Base-by-base conservation (phyloP, 2,113 vertebrate species). In the Eudyptes chrysolophus region DNA sequence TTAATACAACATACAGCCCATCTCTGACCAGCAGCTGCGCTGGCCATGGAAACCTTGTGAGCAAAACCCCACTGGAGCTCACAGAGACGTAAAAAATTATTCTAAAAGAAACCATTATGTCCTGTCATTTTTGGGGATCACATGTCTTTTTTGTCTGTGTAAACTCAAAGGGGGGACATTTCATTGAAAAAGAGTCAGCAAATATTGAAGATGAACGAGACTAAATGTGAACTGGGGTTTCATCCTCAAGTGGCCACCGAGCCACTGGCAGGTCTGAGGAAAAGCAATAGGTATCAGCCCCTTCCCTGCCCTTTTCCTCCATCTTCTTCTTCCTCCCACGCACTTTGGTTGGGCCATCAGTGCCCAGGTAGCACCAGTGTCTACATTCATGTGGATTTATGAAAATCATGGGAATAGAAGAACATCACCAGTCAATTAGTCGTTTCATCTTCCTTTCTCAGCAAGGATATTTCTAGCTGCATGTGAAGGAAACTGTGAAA, bases 221-320 rank as follows among this genome's bases (percentile, higher is more conserved):
- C 8, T 62, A 69, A 90, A 64, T 0, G 2, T 51, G 64, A 93
- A 44, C 13, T 27, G 54, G 21, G 7, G 14, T 46, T 70, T 57
- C 30, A 60, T 27, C 22, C 17, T 64, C 20, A 51, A 76, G 52
- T 0, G 0, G 7, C 19, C 8, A 2, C 36, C 4, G 7, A 61
- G 38, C n/a, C 29, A 42, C 44, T 55, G 42, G 17, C 46, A 81
- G n/a, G n/a, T 81, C 55, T 42, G 69, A 77, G 34, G 58, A 18
- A 40, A 30, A 61, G 27, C 9, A 93, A 36, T 3, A 68, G 34
- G 10, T 22, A 44, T 32, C 30, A 87, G n/a, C 7, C 7, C 15
- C 38, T 87, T 76, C 13, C 30, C 22, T 69, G 54, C 11, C 17
- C 26, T 64, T 88, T 76, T 2, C 5, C 4, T 10, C 4, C 48